Conservation (phyloP, 1,140 invertebrate genomes). For the Drosophila leontia region DNA sequence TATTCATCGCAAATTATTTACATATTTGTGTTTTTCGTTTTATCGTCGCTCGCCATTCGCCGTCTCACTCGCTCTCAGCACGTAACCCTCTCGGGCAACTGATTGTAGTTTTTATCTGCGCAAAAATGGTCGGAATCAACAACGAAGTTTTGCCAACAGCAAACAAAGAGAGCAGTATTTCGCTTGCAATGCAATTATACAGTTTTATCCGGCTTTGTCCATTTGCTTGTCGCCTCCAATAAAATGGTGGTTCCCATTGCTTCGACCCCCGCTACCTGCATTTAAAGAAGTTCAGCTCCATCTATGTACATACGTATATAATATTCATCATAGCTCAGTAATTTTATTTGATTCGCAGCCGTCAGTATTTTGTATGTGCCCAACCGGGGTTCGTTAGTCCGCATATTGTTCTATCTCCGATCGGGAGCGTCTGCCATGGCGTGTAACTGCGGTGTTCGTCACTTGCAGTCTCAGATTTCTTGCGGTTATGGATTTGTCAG, state of each 20-base stretch:
- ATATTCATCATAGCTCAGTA: slow-evolving; percentile 9
- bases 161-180: slow-evolving; percentile 27
- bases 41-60: slow-evolving; percentile 18
- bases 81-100: slow-evolving; percentile 53
- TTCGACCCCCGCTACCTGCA: slow-evolving; percentile 44
- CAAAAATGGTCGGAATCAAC: slow-evolving; percentile 1
- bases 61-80: slow-evolving; percentile 50
- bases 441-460: slow-evolving; percentile 3
- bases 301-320: no score
- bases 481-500: slow-evolving; percentile 24
- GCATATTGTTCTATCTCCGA: slow-evolving; percentile 6
- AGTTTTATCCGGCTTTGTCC: not conserved
- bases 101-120: slow-evolving; percentile 29
- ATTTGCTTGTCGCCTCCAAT: not conserved
- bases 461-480: slow-evolving; percentile 36
- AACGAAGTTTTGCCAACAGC: slow-evolving; percentile 23
- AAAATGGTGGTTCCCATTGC: slow-evolving; percentile 61
- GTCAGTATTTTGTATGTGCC: slow-evolving; percentile 34
- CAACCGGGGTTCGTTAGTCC: not conserved
- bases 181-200: slow-evolving; percentile 8
- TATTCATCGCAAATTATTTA: slow-evolving; percentile 74
- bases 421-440: not conserved
- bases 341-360: slow-evolving; percentile 52
- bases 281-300: slow-evolving; percentile 5
- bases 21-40: slow-evolving; percentile 57